Conservation (phyloP, 2,113 vertebrate genomes). For the Pseudorasbora parva region DNA sequence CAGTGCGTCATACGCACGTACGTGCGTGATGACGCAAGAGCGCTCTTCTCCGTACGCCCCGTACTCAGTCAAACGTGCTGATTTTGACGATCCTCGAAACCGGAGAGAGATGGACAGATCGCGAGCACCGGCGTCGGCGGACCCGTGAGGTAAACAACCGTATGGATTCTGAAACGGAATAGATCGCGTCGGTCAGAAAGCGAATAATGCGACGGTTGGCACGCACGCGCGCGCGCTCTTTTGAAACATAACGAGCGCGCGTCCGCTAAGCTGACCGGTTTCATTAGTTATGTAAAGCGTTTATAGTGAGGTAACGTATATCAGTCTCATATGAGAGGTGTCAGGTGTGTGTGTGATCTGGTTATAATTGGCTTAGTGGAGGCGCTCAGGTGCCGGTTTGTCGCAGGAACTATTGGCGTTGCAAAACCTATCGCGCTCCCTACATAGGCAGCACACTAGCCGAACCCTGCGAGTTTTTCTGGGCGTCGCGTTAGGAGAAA, state of each 20-base stretch:
- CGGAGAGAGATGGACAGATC: not conserved
- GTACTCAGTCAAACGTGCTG: constrained; percentile 23
- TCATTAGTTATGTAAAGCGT: not conserved
- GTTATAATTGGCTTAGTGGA: constrained; percentile 40
- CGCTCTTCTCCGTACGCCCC: not conserved
- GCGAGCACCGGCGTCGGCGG: not conserved
- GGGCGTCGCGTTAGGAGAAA: not conserved
- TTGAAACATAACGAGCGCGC: not conserved
- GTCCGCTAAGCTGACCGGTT: not conserved
- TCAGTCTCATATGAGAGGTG: no score
- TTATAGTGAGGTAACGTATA: accelerated
- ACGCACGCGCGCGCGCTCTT: not conserved
- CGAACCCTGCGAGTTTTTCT: no score
- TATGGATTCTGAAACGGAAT: no score
- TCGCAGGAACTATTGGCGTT: not conserved
- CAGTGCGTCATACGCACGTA: no score
- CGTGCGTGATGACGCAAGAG: not conserved
- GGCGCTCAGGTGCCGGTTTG: not conserved
- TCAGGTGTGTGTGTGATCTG: not conserved
- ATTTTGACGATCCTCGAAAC: not conserved
- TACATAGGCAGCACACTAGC: not conserved
- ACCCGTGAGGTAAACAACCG: not conserved
- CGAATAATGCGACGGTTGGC: not conserved
- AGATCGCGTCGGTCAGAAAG: not conserved
- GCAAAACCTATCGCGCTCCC: not conserved